Percentiles rank a stretch among this genome's conserved stretches.
These are phyloP conservation scores for Agriotes lineatus DNA, from an alignment of 2,888 invertebrate genomes.

Conservation along the genomic window DNA sequence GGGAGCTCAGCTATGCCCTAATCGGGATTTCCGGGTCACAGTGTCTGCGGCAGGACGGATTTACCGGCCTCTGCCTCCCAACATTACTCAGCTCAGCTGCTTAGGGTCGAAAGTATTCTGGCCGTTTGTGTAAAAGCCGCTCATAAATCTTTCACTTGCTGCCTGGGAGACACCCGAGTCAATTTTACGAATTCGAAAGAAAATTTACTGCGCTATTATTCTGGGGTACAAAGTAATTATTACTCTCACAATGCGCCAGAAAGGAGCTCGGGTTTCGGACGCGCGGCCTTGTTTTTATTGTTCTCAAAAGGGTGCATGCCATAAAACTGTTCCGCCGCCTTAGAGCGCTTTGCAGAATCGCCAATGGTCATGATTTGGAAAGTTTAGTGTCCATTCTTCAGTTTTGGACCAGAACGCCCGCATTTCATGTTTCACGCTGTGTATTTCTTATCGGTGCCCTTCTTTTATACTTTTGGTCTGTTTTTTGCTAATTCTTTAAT, in stretches of 20 bases:
- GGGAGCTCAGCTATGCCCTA: constrained; percentile 32
- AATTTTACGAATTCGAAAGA: constrained; percentile 43
- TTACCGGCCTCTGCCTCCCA: constrained; percentile 20
- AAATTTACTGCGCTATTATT: constrained; percentile 45
- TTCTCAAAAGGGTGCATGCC: constrained; percentile 9
- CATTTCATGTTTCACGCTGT: no score
- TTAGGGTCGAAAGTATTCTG: constrained; percentile 35
- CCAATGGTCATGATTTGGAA: constrained; percentile 6
- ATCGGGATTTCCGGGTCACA: constrained; percentile 39
- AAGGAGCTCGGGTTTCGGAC: constrained; percentile 8
- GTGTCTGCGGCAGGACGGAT: constrained; percentile 33
- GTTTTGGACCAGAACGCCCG: neutral
- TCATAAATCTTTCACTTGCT: constrained; percentile 35
- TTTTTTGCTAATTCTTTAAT: no score
- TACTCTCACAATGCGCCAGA: constrained; percentile 23
- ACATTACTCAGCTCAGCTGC: constrained; percentile 32
- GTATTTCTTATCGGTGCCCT: no score
- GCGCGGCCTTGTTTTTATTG: constrained; percentile 7
- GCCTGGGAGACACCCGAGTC: constrained; percentile 26
- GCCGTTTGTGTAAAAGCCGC: constrained; percentile 33
- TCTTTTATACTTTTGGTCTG: no score
- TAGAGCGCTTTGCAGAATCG: constrained; percentile 5
- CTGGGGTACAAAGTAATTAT: constrained; percentile 30
- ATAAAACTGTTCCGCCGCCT: constrained; percentile 13
- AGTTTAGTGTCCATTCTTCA: neutral